Base-by-base conservation (phyloP, 2,797 vertebrate genomes). In the Emys orbicularis region DNA sequence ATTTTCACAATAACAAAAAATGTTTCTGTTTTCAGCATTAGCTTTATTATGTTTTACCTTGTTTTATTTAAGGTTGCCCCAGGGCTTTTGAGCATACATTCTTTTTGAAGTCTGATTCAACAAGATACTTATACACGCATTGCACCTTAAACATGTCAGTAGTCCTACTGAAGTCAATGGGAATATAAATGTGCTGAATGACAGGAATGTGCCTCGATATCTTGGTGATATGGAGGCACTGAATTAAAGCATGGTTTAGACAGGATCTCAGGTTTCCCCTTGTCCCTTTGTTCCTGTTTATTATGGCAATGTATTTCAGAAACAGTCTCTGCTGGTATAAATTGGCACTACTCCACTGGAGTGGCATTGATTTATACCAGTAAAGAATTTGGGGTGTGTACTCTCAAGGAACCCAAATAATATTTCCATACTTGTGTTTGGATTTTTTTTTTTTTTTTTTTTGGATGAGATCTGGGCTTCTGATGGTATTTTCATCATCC, bases 401-500 rank as follows among this genome's bases (percentile, higher is more conserved):
- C 27, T 54, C 47, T 87, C 90, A 90, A 86, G 86, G 56, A n/a
- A 79, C 79, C 12, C 37, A 90, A 88, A 94, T 79, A 86, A 93
- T 88, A 84, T 77, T 61, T 94, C 85, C 52, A 61, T 72, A 59
- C 88, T 92, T 93, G 59, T 94, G 57, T 92, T 95, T 90, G 53
- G 31, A 72, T 93, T 96, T 79, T 50, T 15, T 15, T 49, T 49
- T 15, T 49, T 15, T 50, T 50, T 49, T 15, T 50, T 50, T 87
- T 95, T 83, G 52, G 13, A 96, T 96, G 93, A 94, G 89, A 88
- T 93, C 95, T 94, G 93, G 84, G 83, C 83, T 96, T 93, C 49
- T 94, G 91, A 94, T 96, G 76, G 88, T 94, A 93, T 96, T 94
- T 96, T 89, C 87, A 95, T 96, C 95, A 95, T 80, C 56, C 47